Percentiles rank a stretch among this genome's conserved stretches.
Evolutionary conservation across 53 echinoderm and acorn worm species (phyloP).

Genomic region (Luidia sarsii): DNA sequence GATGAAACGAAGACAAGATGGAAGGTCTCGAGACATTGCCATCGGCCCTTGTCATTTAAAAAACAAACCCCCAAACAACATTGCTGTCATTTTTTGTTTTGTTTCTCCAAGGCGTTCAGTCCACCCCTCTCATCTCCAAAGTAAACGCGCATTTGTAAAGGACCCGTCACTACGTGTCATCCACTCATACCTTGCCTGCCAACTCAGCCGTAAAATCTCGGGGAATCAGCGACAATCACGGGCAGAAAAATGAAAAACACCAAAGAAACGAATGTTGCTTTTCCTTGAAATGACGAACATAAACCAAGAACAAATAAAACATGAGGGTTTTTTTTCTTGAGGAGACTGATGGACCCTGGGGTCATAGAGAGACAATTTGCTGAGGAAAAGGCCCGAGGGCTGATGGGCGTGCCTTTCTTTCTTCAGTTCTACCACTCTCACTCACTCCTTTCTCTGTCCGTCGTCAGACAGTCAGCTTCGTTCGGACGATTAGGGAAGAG

Average conservation of each 20-base stretch:
- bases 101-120: neutral
- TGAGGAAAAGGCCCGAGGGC: too few species aligned
- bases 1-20: neutral
- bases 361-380: too few species aligned
- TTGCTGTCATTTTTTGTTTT: constrained; percentile 34
- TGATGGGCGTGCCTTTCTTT: too few species aligned
- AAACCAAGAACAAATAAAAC: too few species aligned
- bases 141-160: constrained; percentile 15
- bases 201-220: constrained; percentile 46
- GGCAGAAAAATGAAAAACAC: neutral
- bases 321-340: constrained; percentile 8
- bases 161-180: constrained; percentile 4
- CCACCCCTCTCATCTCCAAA: neutral
- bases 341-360: constrained; percentile 11
- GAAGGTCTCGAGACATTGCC: constrained; percentile 10
- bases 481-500: too few species aligned
- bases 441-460: too few species aligned
- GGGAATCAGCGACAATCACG: constrained; percentile 12
- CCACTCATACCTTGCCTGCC: constrained; percentile 22
- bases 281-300: neutral
- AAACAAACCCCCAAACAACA: constrained; percentile 10
- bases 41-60: constrained; percentile 23
- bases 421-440: too few species aligned
- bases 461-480: too few species aligned
- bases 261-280: neutral